Evolutionary conservation across 2,888 invertebrate genomes (phyloP).

Genomic region (Priocnemis perturbator): DNA sequence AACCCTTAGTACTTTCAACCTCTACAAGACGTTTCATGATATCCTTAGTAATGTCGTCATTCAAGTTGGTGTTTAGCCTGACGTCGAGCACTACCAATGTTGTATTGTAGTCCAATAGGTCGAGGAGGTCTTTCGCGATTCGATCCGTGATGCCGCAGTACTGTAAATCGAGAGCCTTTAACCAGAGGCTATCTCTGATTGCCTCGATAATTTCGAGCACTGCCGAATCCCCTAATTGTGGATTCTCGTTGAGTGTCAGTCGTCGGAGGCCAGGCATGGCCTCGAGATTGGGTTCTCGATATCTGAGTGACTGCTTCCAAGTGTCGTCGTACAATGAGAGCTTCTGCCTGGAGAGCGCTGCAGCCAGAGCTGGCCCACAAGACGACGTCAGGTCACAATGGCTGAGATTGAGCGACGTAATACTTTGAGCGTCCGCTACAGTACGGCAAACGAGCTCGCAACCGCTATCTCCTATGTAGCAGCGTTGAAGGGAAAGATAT

Average conservation of each 20-base stretch:
- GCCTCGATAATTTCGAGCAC: conserved; percentile 80
- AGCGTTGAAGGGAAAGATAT: conserved; percentile 82
- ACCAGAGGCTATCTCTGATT: conserved; percentile 87
- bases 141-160: conserved; percentile 84
- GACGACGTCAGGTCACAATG: conserved; percentile 81
- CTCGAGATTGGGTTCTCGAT: conserved; percentile 84
- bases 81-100: conserved; percentile 84
- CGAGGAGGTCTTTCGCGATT: conserved; percentile 78
- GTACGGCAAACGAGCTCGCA: conserved; percentile 84
- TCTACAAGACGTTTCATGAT: conserved; percentile 60
- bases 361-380: conserved; percentile 82
- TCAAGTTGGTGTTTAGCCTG: conserved; percentile 79
- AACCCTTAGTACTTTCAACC: conserved; percentile 43
- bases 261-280: conserved; percentile 84
- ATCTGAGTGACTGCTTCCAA: conserved; percentile 89
- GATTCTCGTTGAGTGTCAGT: conserved; percentile 83
- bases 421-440: conserved; percentile 81
- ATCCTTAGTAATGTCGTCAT: conserved; percentile 76
- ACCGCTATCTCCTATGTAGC: conserved; percentile 83
- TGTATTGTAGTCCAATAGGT: conserved; percentile 80
- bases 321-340: conserved; percentile 86
- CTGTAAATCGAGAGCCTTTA: conserved; percentile 87
- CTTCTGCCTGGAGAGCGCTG: conserved; percentile 79
- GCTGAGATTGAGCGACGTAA: conserved; percentile 82
- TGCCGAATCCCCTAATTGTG: conserved; percentile 82